Evolutionary conservation across 2,888 invertebrate genomes (phyloP), one percentile per base, ranked within the genome.

Genomic region (Drosophila neotestacea): DNA sequence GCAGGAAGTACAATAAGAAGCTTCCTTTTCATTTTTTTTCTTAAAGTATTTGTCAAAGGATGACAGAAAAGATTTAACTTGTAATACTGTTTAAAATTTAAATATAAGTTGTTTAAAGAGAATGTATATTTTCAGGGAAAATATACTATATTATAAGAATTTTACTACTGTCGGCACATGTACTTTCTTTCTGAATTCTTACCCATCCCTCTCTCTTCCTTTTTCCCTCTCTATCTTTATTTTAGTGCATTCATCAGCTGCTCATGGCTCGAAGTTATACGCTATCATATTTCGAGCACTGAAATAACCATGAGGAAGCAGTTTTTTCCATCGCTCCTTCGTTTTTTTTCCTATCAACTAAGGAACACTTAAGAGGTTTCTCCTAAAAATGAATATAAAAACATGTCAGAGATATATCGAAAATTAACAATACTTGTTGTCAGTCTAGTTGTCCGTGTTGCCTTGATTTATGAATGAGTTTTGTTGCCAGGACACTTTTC

Each of bases 381-480:
- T 70, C 52, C 44, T 22, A 63, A 64, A 71, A 67, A 42, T 44
- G 55, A 22, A 61, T 48, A 60, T 39, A 70, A 58, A 60, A 63
- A 61, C 64, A 73, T 73, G 44, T 44, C 62, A 58, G 28, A 50
- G 58, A 69, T 72, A 60, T 73, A 85, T 78, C 50, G 76, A 79
- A 79, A 78, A 86, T 79, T 83, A 81, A 81, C 79, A 86, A 88
- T 78, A 64, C 78, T 73, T 65, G 79, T 67, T 22, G 22, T 22
- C 22, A 51, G 75, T 50, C 65, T 9, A 9, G 42, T 38, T 28
- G 52, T 4, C 36, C 38, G 38, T 22, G 51, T 52, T 44, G 34
- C 36, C 44, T 71, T 84, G 88, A 84, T 88, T 84, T 84, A 84
- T 84, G 84, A 84, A 88, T 84, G 88, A 85, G 86, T 73, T 81